Evolutionary conservation across 2,113 vertebrate genomes (phyloP).

Genomic region (Hypocryptadius cinnamomeus): DNA sequence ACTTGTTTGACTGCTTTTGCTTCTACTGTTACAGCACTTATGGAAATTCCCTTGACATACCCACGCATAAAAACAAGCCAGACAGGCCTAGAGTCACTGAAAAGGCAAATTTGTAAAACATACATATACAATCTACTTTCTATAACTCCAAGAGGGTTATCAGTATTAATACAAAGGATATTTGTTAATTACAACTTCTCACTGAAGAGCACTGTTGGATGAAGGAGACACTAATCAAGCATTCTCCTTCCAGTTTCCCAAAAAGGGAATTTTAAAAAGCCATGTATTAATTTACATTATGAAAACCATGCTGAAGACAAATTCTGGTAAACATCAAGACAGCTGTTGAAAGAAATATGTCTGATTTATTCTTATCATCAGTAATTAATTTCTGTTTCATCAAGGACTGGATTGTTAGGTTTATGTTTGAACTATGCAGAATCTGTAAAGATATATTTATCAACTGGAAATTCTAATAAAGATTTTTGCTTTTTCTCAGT

Average conservation of each 20-base stretch:
- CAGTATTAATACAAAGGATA: neutral
- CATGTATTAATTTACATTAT: neutral
- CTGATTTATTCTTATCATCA: neutral
- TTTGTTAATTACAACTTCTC: neutral
- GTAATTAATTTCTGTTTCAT: neutral
- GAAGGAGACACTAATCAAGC: neutral
- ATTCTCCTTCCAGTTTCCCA: neutral
- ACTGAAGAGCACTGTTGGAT: neutral
- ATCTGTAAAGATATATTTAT: neutral
- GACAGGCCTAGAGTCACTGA: neutral
- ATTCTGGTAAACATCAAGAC: neutral
- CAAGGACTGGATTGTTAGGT: neutral
- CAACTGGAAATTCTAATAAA: neutral
- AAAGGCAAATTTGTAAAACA: neutral
- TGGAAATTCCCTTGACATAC: slow-evolving; percentile 13
- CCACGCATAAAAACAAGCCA: neutral
- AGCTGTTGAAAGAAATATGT: neutral
- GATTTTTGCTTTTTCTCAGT: neutral
- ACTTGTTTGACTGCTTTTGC: slow-evolving; percentile 39
- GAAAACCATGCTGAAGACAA: neutral
- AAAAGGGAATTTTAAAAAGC: neutral
- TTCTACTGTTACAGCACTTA: slow-evolving; percentile 6
- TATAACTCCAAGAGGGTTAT: neutral
- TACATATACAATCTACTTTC: neutral
- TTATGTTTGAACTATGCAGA: neutral